Conservation (phyloP, 2,113 vertebrate genomes). For the Campylorhamphus procurvoides region DNA sequence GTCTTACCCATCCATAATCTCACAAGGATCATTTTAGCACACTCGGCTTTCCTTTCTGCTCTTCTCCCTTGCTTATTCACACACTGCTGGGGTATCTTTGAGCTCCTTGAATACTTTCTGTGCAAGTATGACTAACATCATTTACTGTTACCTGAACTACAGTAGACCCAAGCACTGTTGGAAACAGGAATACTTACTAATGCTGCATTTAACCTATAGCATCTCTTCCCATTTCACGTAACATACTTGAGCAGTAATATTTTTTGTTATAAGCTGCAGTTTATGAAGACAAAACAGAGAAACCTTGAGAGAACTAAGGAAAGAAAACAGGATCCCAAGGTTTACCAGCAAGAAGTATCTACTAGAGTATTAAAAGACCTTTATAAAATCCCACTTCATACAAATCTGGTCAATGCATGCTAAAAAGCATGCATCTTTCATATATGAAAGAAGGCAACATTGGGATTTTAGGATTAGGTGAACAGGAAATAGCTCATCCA, state of each 20-base stretch:
- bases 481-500: not conserved
- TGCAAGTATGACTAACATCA: not conserved
- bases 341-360: not conserved
- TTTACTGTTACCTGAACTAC: not conserved
- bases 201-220: not conserved
- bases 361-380: not conserved
- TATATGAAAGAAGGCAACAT: not conserved
- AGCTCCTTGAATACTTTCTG: not conserved
- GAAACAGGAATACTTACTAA: not conserved
- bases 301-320: not conserved
- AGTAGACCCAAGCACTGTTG: not conserved
- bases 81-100: not conserved
- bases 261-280: not conserved
- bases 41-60: fast-evolving
- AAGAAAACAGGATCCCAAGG: not conserved
- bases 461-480: not conserved
- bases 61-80: not conserved
- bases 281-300: not conserved
- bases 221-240: not conserved
- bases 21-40: not conserved
- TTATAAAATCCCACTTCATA: not conserved
- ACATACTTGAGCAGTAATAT: not conserved
- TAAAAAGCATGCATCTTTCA: not conserved
- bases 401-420: not conserved
- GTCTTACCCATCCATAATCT: not conserved